Evolutionary conservation across 2,113 vertebrate genomes (phyloP), one percentile per base, ranked within the genome.

Genomic region (Synchiropus splendidus): DNA sequence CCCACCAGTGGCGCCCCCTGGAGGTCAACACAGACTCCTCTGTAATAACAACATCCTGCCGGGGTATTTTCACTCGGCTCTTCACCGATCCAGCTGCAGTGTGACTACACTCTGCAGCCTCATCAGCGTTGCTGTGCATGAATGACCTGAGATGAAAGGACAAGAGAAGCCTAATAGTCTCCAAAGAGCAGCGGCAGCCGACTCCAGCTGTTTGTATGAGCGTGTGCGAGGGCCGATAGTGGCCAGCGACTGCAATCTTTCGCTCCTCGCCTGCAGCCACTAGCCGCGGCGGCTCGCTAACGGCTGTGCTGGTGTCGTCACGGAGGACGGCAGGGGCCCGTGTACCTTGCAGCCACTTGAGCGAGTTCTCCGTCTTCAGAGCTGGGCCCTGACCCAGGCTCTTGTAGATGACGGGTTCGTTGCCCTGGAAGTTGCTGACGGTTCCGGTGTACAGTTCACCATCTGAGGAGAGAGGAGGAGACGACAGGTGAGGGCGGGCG

Each of bases 281-380:
- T 27, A 27, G 21, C 21, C 21, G 21, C 21, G 4, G 21, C 21
- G 4, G 21, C 21, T 27, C 21, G 21, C 21, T 27, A 27, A 27
- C 21, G 21, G 21, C 21, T 27, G n/a, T n/a, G n/a, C n/a, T n/a
- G n/a, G n/a, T n/a, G n/a, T n/a, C n/a, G n/a, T n/a, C n/a, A n/a
- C n/a, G n/a, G n/a, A n/a, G n/a, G 42, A 45, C 27, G 41, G 3
- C 21, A 31, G 21, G 37, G 13, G 41, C 18, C 9, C 6, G 10
- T 64, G 75, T 79, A 98, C 94, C 95, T 84, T 96, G 92, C 39
- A 98, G 87, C 94, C 95, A 98, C 83, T 85, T 97, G 81, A 98
- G 85, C 66, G 95, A 98, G 80, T 90, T 94, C 74, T 98, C 95
- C 0, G 92, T 98, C 76, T 98, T 98, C 76, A 94, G 75, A 38